Evolutionary conservation across 2,888 invertebrate genomes (phyloP).

Genomic region (Drosophila seclusa): DNA sequence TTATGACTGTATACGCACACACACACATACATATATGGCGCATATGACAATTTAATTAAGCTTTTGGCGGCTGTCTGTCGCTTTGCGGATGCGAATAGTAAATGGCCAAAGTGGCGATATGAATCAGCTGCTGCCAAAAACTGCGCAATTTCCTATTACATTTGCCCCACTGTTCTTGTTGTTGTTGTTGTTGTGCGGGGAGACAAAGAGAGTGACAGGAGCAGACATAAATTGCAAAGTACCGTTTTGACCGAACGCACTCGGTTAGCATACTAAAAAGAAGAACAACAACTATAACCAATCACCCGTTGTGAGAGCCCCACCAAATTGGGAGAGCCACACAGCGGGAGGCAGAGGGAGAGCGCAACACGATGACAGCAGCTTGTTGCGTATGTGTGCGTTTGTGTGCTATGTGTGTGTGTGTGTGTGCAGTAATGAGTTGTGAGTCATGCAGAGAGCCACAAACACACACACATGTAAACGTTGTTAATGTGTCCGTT

Average conservation of each 20-base stretch:
- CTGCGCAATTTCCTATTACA: constrained; percentile 62
- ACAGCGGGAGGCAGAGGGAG: constrained; percentile 20
- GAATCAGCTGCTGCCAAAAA: constrained; percentile 73
- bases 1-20: not conserved
- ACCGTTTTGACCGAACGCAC: constrained; percentile 69
- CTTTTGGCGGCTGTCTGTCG: constrained; percentile 39
- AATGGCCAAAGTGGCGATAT: constrained; percentile 66
- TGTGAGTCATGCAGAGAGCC: constrained; percentile 63
- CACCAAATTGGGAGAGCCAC: constrained; percentile 29
- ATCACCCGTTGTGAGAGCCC: constrained; percentile 40
- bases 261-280: constrained; percentile 62
- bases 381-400: constrained; percentile 16
- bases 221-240: constrained; percentile 76
- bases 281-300: constrained; percentile 28
- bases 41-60: constrained; percentile 62
- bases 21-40: not conserved
- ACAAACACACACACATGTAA: constrained; percentile 3
- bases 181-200: constrained; percentile 13
- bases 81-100: constrained; percentile 55
- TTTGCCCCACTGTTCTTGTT: constrained; percentile 19
- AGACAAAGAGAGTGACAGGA: constrained; percentile 31
- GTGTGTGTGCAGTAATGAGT: constrained; percentile 18
- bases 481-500: constrained; percentile 53
- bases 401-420: not conserved
- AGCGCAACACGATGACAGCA: constrained; percentile 42